Evolutionary conservation across 2,113 vertebrate genomes (phyloP).

Genomic region (Plecotus auritus): DNA sequence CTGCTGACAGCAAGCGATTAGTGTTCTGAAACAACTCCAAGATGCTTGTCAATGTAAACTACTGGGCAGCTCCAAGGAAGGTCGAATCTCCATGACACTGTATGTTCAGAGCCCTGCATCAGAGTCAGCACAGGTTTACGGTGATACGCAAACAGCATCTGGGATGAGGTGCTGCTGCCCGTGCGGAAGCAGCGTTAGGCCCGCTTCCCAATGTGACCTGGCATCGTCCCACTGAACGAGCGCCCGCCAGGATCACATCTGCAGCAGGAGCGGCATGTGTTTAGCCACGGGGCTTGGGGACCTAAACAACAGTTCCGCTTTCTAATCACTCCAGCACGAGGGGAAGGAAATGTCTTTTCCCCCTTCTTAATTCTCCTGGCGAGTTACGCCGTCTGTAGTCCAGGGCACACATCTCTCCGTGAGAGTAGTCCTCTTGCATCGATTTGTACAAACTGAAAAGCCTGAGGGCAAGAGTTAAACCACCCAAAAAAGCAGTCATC

Average conservation of each 20-base stretch:
- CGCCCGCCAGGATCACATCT: rapidly evolving
- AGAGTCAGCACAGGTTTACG: neutral
- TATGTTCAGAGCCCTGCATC: neutral
- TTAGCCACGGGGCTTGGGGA: neutral
- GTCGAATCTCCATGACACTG: neutral
- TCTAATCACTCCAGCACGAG: neutral
- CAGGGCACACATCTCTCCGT: neutral
- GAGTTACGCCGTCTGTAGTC: neutral
- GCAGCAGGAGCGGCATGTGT: neutral
- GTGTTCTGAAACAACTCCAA: neutral
- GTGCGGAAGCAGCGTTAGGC: neutral
- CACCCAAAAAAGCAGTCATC: neutral
- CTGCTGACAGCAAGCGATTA: neutral
- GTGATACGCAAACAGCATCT: neutral
- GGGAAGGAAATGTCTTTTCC: neutral
- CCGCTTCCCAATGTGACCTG: neutral
- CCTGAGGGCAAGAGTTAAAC: neutral
- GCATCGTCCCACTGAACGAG: rapidly evolving
- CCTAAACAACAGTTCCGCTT: neutral
- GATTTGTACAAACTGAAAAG: neutral
- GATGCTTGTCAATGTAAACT: neutral
- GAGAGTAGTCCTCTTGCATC: neutral
- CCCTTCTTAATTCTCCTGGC: neutral
- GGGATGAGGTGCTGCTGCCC: neutral
- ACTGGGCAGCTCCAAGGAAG: neutral